phyloP scores from a whole-genome alignment of 1,140 invertebrate genomes.

The Habropoda laboriosa region DNA sequence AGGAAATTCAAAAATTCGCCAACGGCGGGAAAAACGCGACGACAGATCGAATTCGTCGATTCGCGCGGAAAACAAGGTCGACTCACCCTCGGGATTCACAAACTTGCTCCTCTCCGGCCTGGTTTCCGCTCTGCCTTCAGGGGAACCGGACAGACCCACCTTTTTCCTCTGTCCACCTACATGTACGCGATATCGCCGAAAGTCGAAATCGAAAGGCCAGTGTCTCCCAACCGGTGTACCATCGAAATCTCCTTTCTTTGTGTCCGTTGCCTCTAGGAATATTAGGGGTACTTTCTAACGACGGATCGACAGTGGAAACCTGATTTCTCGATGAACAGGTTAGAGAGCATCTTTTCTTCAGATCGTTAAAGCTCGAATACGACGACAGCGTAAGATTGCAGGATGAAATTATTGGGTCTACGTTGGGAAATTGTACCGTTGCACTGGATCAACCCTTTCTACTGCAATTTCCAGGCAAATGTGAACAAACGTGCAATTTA shows the following conservation, averaged over 20 bases:
- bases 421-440: no score
- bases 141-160: constrained; percentile 18
- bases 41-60: neutral
- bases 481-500: no score
- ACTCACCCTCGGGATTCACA: constrained; percentile 32
- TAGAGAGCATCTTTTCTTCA: no score
- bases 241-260: neutral
- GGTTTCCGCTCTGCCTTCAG: constrained; percentile 41
- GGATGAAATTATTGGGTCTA: no score
- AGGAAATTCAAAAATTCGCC: no score
- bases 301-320: neutral
- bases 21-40: no score
- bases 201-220: constrained; percentile 46
- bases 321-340: neutral
- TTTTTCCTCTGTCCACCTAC: constrained; percentile 53
- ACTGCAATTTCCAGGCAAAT: no score
- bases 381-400: no score
- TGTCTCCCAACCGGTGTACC: constrained; percentile 1
- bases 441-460: no score
- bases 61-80: neutral
- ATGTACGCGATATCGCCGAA: constrained; percentile 34
- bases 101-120: constrained; percentile 49
- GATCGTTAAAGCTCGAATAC: no score
- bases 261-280: neutral
- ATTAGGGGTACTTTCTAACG: neutral